These are phyloP conservation scores for Tetranychus urticae DNA, from an alignment of 1,140 invertebrate genomes.

Conservation along the genomic window DNA sequence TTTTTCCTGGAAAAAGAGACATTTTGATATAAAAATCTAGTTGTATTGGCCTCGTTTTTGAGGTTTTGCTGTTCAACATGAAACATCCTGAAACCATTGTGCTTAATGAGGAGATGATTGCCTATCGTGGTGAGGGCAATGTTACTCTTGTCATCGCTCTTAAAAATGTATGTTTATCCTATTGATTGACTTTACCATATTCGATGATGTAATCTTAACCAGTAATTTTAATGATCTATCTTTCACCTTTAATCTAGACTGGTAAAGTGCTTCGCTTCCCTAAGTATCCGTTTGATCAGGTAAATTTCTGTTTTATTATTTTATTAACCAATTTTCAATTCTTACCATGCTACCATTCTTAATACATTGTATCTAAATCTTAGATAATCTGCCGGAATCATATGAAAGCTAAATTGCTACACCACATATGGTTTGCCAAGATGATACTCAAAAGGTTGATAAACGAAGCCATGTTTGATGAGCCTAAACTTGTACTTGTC, in stretches of 20 bases:
- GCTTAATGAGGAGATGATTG: background rate
- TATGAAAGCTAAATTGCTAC: background rate
- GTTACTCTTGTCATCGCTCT: conserved; percentile 10
- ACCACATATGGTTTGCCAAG: background rate
- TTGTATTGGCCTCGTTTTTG: too few relatives aligned
- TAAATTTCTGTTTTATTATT: background rate
- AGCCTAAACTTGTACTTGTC: background rate
- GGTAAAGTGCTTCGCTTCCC: background rate
- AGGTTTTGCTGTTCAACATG: background rate
- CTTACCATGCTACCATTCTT: too few relatives aligned
- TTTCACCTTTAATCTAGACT: background rate
- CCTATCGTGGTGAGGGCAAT: conserved; percentile 12
- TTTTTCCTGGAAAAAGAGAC: too few relatives aligned
- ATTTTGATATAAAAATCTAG: too few relatives aligned
- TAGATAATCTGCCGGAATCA: background rate
- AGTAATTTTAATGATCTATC: background rate
- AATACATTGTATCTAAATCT: too few relatives aligned
- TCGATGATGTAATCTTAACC: background rate
- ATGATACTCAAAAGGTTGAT: background rate
- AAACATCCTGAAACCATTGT: background rate
- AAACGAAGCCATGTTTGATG: background rate
- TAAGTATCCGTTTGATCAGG: background rate
- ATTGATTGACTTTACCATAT: background rate
- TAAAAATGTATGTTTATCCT: conserved; percentile 5
- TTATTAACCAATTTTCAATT: too few relatives aligned